Conservation (phyloP, 1,140 invertebrate genomes). For the Thaumetopoea pityocampa region DNA sequence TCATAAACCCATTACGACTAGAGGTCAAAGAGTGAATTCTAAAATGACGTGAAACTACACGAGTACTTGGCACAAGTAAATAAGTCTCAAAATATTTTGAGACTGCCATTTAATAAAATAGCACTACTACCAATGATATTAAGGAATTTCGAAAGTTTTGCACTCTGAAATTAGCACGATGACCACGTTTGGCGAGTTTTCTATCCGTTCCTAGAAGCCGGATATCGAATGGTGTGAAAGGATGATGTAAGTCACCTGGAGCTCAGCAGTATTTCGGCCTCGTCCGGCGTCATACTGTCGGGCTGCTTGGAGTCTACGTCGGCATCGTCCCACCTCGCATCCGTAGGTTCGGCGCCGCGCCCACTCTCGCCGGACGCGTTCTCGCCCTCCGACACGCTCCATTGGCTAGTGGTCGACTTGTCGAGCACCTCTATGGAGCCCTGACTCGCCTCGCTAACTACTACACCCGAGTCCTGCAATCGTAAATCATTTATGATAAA, state of each 20-base stretch:
- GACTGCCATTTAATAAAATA: no score
- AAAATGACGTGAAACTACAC: no score
- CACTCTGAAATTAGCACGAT: no score
- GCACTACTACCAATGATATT: no score
- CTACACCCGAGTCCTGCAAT: constrained; percentile 69
- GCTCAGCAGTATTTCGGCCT: constrained; percentile 88
- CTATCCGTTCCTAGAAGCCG: no score
- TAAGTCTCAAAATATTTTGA: no score
- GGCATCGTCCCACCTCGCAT: constrained; percentile 35
- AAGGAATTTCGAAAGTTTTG: no score
- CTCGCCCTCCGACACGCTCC: constrained; percentile 70
- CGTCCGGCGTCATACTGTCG: constrained; percentile 88
- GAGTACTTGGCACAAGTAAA: no score
- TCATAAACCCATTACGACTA: no score
- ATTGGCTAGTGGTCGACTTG: constrained; percentile 75
- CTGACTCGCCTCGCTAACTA: constrained; percentile 71
- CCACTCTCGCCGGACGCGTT: constrained; percentile 51
- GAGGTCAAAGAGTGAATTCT: no score
- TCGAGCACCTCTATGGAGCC: constrained; percentile 75
- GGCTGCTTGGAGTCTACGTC: constrained; percentile 60
- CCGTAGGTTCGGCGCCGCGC: constrained; percentile 27
- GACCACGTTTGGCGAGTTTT: no score
- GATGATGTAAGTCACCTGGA: constrained; percentile 77
- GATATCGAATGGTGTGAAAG: background rate
- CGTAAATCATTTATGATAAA: no score